phyloP scores from a whole-genome alignment of 30 jellyfish, hydroid and myxozoan species.

The Hydractinia symbiolongicarpus region DNA sequence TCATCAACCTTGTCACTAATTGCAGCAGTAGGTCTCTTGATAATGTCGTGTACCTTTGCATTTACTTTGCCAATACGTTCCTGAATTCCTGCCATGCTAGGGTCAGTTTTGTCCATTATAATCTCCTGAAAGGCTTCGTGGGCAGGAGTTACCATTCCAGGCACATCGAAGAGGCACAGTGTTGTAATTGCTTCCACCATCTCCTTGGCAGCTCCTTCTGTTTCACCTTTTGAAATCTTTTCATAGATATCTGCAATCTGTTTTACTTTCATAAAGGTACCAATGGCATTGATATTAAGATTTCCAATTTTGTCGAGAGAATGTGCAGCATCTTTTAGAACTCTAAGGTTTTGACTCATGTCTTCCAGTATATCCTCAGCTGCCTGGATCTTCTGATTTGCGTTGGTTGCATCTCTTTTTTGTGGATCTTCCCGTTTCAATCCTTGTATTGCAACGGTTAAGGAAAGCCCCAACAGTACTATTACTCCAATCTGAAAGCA shows the following conservation, averaged over 20 bases:
- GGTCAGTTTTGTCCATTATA: not conserved
- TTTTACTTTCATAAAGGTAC: conserved; percentile 8
- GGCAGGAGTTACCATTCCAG: not conserved
- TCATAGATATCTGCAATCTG: conserved; percentile 6
- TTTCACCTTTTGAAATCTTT: not conserved
- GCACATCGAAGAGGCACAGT: not conserved
- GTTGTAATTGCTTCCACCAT: not conserved
- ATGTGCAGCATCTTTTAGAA: no score
- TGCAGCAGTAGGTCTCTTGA: not conserved
- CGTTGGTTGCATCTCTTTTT: no score
- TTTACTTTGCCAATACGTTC: not conserved
- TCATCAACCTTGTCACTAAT: not conserved
- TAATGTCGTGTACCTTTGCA: not conserved
- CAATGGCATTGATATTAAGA: not conserved
- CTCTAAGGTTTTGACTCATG: no score
- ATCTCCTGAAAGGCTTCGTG: not conserved
- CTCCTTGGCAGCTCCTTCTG: conserved; percentile 2
- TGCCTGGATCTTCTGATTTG: no score
- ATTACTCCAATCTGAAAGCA: no score
- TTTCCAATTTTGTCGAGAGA: not conserved
- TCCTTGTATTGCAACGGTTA: no score
- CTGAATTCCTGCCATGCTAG: not conserved
- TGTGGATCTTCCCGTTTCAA: no score
- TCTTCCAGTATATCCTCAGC: no score
- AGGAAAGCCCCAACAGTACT: no score